Percentiles rank a stretch among this genome's conserved stretches.
These are phyloP conservation scores for Hystrix cristata DNA, from an alignment of 2,113 vertebrate genomes.

Conservation along the genomic window DNA sequence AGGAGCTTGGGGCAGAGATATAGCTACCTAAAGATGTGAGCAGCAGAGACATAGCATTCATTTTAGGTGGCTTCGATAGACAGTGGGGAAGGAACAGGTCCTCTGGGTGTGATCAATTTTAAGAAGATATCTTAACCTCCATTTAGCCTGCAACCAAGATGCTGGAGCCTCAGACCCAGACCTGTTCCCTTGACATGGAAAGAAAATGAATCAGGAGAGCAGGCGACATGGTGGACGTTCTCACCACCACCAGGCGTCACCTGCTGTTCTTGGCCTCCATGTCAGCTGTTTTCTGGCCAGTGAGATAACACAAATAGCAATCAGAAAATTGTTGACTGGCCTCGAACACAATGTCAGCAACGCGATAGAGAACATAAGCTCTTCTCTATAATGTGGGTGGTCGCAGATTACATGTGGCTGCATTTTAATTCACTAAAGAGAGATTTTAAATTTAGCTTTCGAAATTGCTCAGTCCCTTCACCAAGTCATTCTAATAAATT, in stretches of 20 bases:
- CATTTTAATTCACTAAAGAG: not conserved
- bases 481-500: not conserved
- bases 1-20: not conserved
- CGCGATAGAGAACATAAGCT: fast-evolving
- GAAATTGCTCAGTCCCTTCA: not conserved
- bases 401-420: not conserved
- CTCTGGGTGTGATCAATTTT: not conserved
- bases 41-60: not conserved
- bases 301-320: fast-evolving
- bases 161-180: not conserved
- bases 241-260: fast-evolving
- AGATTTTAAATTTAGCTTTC: not conserved
- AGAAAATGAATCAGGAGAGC: not conserved
- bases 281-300: fast-evolving
- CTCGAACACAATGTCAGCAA: not conserved
- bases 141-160: not conserved
- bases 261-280: not conserved
- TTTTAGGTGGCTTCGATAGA: not conserved
- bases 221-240: too few relatives aligned
- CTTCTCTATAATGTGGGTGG: not conserved
- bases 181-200: not conserved
- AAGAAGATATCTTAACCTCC: not conserved
- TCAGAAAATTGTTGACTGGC: not conserved
- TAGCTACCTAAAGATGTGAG: not conserved
- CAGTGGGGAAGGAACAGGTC: not conserved